phyloP scores from a whole-genome alignment of 2,797 vertebrate genomes.

The Anolis apletophallus region DNA sequence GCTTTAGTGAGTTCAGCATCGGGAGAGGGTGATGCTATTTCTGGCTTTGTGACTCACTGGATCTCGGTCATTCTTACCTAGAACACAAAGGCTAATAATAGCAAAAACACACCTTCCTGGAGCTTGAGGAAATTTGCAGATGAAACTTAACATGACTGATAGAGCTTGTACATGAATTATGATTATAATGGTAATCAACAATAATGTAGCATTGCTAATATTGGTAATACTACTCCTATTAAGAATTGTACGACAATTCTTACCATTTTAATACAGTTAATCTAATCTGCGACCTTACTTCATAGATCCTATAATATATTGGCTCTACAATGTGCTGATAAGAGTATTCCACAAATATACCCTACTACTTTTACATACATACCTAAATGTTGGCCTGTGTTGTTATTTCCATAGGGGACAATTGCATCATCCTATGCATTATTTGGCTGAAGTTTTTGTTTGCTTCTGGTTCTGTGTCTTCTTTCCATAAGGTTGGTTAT shows the following conservation, averaged over 20 bases:
- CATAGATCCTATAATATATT: neutral
- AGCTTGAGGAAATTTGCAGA: slow-evolving; percentile 21
- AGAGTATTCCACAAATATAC: neutral
- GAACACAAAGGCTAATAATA: slow-evolving; percentile 40
- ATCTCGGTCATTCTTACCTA: slow-evolving; percentile 13
- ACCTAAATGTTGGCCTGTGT: neutral
- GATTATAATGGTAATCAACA: slow-evolving; percentile 34
- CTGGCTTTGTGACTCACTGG: slow-evolving; percentile 20
- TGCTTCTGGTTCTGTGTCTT: neutral
- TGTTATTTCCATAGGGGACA: neutral
- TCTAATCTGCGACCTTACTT: neutral
- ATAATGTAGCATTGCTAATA: slow-evolving; percentile 29
- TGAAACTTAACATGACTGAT: slow-evolving; percentile 27
- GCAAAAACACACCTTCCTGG: slow-evolving; percentile 20
- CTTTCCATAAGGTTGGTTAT: neutral
- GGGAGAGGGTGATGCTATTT: slow-evolving; percentile 28
- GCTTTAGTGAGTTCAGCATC: slow-evolving; percentile 42
- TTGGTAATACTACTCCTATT: neutral
- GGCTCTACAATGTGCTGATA: neutral
- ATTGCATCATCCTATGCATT: no score
- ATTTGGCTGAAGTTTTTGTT: neutral
- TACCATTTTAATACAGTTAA: neutral
- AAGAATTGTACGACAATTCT: neutral
- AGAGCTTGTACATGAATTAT: slow-evolving; percentile 8
- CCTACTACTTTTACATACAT: neutral